Conservation (phyloP, 2,113 vertebrate species). For the Dolichallabes microphthalmus region DNA sequence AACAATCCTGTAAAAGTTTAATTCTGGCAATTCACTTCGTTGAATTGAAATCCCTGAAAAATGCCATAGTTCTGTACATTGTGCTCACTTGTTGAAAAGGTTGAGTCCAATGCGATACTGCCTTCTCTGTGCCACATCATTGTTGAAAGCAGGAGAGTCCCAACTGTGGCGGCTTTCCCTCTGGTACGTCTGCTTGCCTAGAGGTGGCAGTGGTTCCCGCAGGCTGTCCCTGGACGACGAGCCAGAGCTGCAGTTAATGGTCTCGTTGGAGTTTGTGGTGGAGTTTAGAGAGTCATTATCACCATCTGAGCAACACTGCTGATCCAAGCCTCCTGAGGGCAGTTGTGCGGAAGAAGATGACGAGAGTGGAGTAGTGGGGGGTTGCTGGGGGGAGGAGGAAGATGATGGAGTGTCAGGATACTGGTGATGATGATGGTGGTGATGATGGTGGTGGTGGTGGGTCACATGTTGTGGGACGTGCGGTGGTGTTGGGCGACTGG, state of each 20-base stretch:
- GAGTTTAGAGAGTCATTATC: slow-evolving; percentile 90
- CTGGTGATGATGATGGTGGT: slow-evolving; percentile 69
- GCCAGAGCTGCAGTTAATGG: slow-evolving; percentile 91
- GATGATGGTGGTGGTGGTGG: slow-evolving; percentile 71
- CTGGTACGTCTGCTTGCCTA: slow-evolving; percentile 86
- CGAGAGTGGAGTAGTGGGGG: slow-evolving; percentile 67
- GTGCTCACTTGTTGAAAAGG: slow-evolving; percentile 88
- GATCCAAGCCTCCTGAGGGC: slow-evolving; percentile 64
- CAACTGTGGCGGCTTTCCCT: slow-evolving; percentile 87
- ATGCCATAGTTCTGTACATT: background rate
- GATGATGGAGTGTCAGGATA: slow-evolving; percentile 73
- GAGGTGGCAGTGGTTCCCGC: slow-evolving; percentile 74
- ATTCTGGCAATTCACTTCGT: background rate
- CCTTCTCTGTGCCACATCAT: slow-evolving; percentile 85
- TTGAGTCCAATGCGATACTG: slow-evolving; percentile 91
- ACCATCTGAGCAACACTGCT: slow-evolving; percentile 79
- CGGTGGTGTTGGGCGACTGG: slow-evolving; percentile 65
- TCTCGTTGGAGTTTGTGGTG: slow-evolving; percentile 91
- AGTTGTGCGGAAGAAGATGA: slow-evolving; percentile 70
- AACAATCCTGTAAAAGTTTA: background rate
- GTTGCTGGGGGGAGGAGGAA: slow-evolving; percentile 71
- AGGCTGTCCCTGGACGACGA: slow-evolving; percentile 88
- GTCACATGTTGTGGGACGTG: slow-evolving; percentile 61
- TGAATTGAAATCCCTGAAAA: background rate
- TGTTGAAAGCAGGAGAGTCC: slow-evolving; percentile 90